Base-by-base conservation (phyloP, 1,140 invertebrate species). In the Bombyx mori region DNA sequence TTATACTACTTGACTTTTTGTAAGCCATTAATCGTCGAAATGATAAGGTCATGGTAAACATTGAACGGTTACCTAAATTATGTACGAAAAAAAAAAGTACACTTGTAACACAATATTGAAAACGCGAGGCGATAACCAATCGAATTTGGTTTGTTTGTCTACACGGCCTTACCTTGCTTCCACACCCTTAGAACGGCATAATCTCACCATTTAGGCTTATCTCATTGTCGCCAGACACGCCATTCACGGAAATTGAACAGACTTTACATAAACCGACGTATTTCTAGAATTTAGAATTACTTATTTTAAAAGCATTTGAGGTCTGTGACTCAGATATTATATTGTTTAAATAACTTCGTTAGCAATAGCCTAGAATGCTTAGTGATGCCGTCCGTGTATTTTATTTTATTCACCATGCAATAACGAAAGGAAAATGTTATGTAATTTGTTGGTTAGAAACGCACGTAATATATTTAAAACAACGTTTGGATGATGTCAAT, bases 221-320 rank as follows among this genome's bases (percentile, higher is more conserved):
- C 60, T 68, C 61, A 56, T 63, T 62, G 66, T 65, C 63, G 60
- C 46, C 44, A 58, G 57, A 63, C 57, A 42, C 52, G 50, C 53
- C 61, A 61, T 63, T 61, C 56, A 57, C 64, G 67, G 64, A 69
- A 69, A 69, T 54, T 56, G 50, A 60, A 53, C 55, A 66, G 64
- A 65, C 62, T 65, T 66, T 69, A 66, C 64, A 62, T 63, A 66
- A 69, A 66, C 62, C 66, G 59, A 69, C 67, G 64, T 64, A 66
- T 66, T 66, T 66, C 63, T 61, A 55, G 53, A 61, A 59, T 64
- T 61, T 60, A 60, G 54, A 69, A 63, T 61, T 8, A 54, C 43
- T 54, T 64, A 63, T 63, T 63, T 66, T 62, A 62, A 44, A 54
- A 63, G 57, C 61, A 55, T 51, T 61, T 54, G 58, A 58, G 47